Conservation (phyloP, 2,797 vertebrate genomes). For the Gadopsis bispinosus region DNA sequence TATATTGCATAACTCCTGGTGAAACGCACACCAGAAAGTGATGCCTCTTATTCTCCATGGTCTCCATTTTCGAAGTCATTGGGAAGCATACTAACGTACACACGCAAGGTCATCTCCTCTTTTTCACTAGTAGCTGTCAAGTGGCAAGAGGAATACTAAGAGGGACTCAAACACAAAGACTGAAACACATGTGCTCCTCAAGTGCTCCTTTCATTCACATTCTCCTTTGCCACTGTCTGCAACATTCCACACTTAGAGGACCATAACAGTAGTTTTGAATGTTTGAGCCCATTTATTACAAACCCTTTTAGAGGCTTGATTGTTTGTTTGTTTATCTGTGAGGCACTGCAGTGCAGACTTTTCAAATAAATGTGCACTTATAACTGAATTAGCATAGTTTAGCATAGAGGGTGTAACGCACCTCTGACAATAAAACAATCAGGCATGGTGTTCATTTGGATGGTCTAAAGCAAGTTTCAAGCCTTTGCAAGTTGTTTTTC, state of each 20-base stretch:
- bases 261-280: background rate
- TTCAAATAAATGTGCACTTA: constrained; percentile 5
- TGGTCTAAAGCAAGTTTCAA: background rate
- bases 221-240: background rate
- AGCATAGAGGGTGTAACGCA: background rate
- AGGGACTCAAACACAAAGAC: constrained; percentile 1
- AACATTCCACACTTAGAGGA: background rate
- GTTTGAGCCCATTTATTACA: background rate
- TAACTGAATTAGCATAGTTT: constrained; percentile 25
- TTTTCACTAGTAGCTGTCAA: constrained; percentile 34
- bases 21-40: constrained; percentile 78
- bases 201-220: background rate
- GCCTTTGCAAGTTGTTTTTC: constrained; percentile 10
- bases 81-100: constrained; percentile 2
- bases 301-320: constrained; percentile 1
- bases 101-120: constrained; percentile 49
- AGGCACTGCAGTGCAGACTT: constrained; percentile 6
- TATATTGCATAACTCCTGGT: constrained; percentile 54
- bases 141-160: constrained; percentile 25
- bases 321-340: background rate
- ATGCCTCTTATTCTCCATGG: constrained; percentile 60
- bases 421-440: background rate
- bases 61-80: constrained; percentile 50
- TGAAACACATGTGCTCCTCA: no score
- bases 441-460: constrained; percentile 6